Evolutionary conservation across 2,888 invertebrate genomes (phyloP).

Genomic region (Drosophila rellima): DNA sequence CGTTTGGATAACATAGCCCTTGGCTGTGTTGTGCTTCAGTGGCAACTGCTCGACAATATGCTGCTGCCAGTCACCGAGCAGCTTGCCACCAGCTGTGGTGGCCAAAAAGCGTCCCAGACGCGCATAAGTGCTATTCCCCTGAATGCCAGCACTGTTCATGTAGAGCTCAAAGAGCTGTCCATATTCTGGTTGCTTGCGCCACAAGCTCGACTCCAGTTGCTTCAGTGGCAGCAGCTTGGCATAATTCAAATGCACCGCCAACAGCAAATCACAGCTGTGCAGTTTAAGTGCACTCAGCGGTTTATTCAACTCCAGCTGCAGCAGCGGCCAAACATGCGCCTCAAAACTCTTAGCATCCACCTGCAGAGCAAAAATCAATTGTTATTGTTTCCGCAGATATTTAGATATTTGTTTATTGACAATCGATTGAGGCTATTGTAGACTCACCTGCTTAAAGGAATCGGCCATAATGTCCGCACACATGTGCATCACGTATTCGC

Average conservation of each 20-base stretch:
- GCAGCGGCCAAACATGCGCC: constrained; percentile 49
- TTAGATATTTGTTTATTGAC: no score
- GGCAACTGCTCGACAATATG: constrained; percentile 33
- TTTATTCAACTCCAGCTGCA: constrained; percentile 38
- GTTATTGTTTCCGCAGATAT: no score
- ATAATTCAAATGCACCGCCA: constrained; percentile 44
- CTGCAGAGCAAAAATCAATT: constrained; percentile 9
- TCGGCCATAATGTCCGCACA: constrained; percentile 37
- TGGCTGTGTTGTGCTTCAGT: constrained; percentile 20
- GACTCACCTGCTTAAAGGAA: constrained; percentile 44
- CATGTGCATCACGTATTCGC: constrained; percentile 56
- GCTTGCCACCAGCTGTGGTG: neutral
- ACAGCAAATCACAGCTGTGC: constrained; percentile 40
- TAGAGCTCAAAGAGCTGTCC: constrained; percentile 56
- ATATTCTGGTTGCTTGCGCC: constrained; percentile 43
- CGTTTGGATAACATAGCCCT: constrained; percentile 38
- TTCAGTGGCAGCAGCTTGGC: constrained; percentile 32
- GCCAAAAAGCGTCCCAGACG: constrained; percentile 50
- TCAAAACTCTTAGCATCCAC: constrained; percentile 19
- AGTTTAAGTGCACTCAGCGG: constrained; percentile 35
- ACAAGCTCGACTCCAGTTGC: constrained; percentile 38
- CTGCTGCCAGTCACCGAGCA: constrained; percentile 42
- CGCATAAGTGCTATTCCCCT: constrained; percentile 14
- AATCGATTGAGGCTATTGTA: neutral
- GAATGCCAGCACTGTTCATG: constrained; percentile 21